These are phyloP conservation scores for Crypturellus undulatus DNA, from an alignment of 2,113 vertebrate species.

Conservation along the genomic window DNA sequence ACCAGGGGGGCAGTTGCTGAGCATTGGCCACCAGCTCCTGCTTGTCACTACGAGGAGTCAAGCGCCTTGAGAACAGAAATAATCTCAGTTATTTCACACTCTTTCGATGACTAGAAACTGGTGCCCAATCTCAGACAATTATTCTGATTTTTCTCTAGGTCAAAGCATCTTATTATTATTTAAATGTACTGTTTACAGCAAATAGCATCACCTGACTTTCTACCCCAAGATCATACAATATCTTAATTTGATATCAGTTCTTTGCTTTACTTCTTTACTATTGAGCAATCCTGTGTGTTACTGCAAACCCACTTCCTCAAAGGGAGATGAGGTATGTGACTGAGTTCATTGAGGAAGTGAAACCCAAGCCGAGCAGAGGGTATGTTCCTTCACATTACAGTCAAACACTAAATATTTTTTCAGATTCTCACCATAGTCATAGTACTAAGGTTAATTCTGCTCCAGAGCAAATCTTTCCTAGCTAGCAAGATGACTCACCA, in stretches of 20 bases:
- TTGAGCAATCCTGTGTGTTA: background rate
- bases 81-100: background rate
- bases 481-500: background rate
- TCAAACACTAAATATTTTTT: conserved; percentile 32
- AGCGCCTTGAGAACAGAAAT: background rate
- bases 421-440: conserved; percentile 23
- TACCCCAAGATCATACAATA: background rate
- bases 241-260: background rate
- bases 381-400: background rate
- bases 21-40: background rate
- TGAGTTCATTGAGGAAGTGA: background rate
- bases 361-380: background rate
- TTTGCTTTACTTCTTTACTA: background rate
- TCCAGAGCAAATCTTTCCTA: background rate
- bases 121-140: background rate
- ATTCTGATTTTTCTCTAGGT: background rate
- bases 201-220: background rate
- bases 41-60: background rate
- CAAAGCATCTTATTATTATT: background rate
- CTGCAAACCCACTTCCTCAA: background rate
- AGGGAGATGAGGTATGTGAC: background rate
- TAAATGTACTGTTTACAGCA: background rate
- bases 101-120: background rate
- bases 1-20: conserved; percentile 34
- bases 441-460: conserved; percentile 3